A percentile compares a stretch with the other conserved stretches of the same genome.
These are phyloP conservation scores for Megathymus violae DNA, from an alignment of 1,140 invertebrate species.

Conservation along the genomic window DNA sequence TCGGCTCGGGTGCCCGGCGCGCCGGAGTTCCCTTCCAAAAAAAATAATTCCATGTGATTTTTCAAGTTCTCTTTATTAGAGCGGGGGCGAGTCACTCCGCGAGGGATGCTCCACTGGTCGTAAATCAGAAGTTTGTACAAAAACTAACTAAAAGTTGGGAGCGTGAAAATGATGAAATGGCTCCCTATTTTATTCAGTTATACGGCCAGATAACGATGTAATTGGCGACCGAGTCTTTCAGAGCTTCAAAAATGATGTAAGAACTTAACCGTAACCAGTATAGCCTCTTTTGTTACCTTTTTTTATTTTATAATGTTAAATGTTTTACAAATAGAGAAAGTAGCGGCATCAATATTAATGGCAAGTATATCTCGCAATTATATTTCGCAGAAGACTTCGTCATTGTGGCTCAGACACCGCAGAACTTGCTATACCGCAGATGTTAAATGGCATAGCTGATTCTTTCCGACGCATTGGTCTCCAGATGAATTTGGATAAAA, in stretches of 20 bases:
- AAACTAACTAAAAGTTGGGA: constrained; percentile 73
- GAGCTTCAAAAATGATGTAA: constrained; percentile 6
- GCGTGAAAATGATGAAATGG: constrained; percentile 65
- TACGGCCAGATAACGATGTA: constrained; percentile 63
- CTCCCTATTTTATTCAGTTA: constrained; percentile 71
- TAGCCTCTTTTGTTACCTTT: constrained; percentile 4
- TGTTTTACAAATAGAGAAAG: no score
- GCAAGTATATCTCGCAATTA: no score
- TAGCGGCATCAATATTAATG: no score
- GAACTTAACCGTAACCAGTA: no score
- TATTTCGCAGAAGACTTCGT: no score
- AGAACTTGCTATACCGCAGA: no score
- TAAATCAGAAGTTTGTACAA: constrained; percentile 68
- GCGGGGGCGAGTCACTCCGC: constrained; percentile 25
- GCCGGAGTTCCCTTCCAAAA: constrained; percentile 24
- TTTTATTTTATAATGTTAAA: no score
- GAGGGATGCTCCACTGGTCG: constrained; percentile 46
- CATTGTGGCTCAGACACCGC: no score
- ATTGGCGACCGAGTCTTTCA: constrained; percentile 52
- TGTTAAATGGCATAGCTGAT: no score
- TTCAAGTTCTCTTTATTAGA: constrained; percentile 49
- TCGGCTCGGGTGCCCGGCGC: constrained; percentile 5
- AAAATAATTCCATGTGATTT: constrained; percentile 49
- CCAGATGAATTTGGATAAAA: no score
- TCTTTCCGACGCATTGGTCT: no score